A percentile compares a stretch with the other conserved stretches of the same genome.
Evolutionary conservation across 2,888 invertebrate genomes (phyloP).

Genomic region (Glyphotaelius pellucidus): DNA sequence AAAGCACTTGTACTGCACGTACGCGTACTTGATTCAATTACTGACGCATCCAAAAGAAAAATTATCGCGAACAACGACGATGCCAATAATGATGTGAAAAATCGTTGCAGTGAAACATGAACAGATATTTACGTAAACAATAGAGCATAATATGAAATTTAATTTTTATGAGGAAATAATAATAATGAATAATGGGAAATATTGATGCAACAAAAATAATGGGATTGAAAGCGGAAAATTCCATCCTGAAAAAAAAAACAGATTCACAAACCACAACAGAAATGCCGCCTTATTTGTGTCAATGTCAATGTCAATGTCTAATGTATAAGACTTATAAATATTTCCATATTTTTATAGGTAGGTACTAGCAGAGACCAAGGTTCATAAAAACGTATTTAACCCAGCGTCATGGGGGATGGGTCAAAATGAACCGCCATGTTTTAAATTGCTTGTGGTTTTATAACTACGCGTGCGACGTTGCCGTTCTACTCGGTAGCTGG

Average conservation of each 20-base stretch:
- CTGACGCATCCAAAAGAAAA: not conserved
- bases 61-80: not conserved
- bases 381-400: too few relatives aligned
- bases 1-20: too few relatives aligned
- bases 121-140: not conserved
- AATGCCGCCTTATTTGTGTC: not conserved
- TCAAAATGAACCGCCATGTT: too few relatives aligned
- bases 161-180: not conserved
- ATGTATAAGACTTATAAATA: not conserved
- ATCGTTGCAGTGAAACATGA: not conserved
- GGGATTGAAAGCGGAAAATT: not conserved
- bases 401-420: too few relatives aligned
- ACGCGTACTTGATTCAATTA: not conserved
- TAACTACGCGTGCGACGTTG: too few relatives aligned
- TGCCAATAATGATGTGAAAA: not conserved
- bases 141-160: not conserved
- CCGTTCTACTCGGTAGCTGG: too few relatives aligned
- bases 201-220: not conserved
- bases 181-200: not conserved
- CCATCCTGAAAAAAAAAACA: not conserved
- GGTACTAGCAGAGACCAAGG: too few relatives aligned
- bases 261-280: not conserved
- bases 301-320: too few relatives aligned
- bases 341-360: too few relatives aligned
- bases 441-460: too few relatives aligned